Percentiles rank a stretch among this genome's conserved stretches.
These are phyloP conservation scores for Decapterus maruadsi DNA, from an alignment of 2,797 vertebrate genomes.

Conservation along the genomic window DNA sequence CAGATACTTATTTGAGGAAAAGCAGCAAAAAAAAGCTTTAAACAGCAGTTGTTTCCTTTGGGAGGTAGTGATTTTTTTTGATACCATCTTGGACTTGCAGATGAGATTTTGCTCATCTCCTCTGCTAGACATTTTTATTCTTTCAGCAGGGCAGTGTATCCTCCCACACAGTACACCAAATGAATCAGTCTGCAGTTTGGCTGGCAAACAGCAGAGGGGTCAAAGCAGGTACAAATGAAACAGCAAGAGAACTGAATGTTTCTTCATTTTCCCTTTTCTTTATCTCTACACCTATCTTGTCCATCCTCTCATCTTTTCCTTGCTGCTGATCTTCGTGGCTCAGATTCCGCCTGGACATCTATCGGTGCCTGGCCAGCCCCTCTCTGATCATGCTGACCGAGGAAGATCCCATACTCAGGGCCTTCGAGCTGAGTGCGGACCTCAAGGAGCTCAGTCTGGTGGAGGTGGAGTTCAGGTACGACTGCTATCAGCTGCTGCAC, in stretches of 20 bases:
- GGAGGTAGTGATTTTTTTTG: constrained; percentile 17
- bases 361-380: constrained; percentile 96
- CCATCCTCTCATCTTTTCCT: neutral
- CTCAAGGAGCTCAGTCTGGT: constrained; percentile 97
- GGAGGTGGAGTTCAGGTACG: constrained; percentile 98
- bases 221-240: constrained; percentile 39
- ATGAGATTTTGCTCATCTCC: constrained; percentile 51
- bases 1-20: constrained; percentile 5
- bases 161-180: constrained; percentile 68
- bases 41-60: neutral
- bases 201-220: constrained; percentile 47
- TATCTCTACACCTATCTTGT: neutral
- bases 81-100: constrained; percentile 34
- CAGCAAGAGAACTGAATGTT: constrained; percentile 23
- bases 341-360: constrained; percentile 98
- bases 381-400: constrained; percentile 98
- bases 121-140: constrained; percentile 39
- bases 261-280: constrained; percentile 13
- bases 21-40: constrained; percentile 2
- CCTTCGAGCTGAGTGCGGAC: constrained; percentile 97
- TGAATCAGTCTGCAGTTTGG: constrained; percentile 59
- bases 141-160: constrained; percentile 50
- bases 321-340: neutral
- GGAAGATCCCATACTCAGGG: constrained; percentile 97
- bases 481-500: neutral